phyloP scores from a whole-genome alignment of 2,888 invertebrate genomes.

The Ypsolopha scabrella region DNA sequence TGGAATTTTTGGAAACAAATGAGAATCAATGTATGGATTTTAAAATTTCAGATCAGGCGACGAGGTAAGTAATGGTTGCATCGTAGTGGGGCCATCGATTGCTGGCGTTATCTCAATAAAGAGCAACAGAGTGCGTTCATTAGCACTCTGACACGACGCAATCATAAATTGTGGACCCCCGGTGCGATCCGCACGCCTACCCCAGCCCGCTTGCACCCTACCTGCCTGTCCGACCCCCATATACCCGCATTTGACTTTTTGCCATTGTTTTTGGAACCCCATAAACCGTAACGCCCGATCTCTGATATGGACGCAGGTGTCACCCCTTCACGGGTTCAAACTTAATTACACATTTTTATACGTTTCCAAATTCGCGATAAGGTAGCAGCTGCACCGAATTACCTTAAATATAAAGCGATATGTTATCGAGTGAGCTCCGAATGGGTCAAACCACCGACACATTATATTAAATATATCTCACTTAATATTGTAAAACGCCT shows the following conservation, averaged over 20 bases:
- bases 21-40: too few relatives aligned
- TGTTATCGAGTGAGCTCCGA: too few relatives aligned
- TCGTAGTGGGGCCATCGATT: constrained; percentile 32
- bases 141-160: constrained; percentile 65
- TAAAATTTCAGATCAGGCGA: constrained; percentile 49
- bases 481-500: too few relatives aligned
- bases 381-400: constrained; percentile 49
- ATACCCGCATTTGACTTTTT: constrained; percentile 60
- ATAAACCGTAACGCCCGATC: constrained; percentile 63
- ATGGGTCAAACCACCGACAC: too few relatives aligned
- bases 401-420: constrained; percentile 11
- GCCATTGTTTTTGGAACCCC: constrained; percentile 63
- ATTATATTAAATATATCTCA: too few relatives aligned
- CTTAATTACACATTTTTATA: constrained; percentile 60
- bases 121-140: constrained; percentile 67
- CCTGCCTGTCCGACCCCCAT: constrained; percentile 21
- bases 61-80: constrained; percentile 56
- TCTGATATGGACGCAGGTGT: constrained; percentile 61
- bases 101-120: constrained; percentile 67
- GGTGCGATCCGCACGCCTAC: constrained; percentile 58
- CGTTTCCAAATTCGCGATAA: constrained; percentile 53
- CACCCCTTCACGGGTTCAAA: constrained; percentile 56
- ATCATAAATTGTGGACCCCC: constrained; percentile 68
- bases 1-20: too few relatives aligned
- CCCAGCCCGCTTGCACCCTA: constrained; percentile 36